Evolutionary conservation across 2,888 invertebrate genomes (phyloP).

Genomic region (Eristalis tenax): DNA sequence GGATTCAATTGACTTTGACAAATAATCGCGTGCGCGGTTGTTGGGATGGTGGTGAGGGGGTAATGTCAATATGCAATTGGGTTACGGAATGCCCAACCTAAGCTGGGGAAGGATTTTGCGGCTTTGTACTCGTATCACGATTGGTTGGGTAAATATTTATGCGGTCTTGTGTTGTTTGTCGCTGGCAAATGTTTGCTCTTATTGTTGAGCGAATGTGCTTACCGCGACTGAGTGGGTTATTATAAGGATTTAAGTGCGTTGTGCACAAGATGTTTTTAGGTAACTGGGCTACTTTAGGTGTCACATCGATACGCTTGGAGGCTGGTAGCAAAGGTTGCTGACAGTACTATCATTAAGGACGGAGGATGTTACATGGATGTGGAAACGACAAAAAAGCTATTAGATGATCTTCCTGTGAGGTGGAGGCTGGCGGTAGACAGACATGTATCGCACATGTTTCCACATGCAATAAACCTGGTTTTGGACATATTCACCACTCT

Average conservation of each 20-base stretch:
- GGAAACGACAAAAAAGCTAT: no score
- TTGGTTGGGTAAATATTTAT: slow-evolving; percentile 39
- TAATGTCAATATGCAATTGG: slow-evolving; percentile 32
- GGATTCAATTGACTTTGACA: slow-evolving; percentile 46
- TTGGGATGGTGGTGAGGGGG: neutral
- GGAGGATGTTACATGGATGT: no score
- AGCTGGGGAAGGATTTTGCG: slow-evolving; percentile 31
- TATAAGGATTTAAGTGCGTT: neutral
- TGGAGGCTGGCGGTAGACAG: no score
- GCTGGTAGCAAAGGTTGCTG: neutral
- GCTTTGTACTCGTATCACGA: slow-evolving; percentile 22
- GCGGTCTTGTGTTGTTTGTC: slow-evolving; percentile 22
- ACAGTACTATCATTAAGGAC: no score
- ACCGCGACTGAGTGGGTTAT: neutral
- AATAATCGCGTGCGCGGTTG: slow-evolving; percentile 17
- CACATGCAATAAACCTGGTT: no score
- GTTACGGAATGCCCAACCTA: slow-evolving; percentile 15
- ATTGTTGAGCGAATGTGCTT: slow-evolving; percentile 10
- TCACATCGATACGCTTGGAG: no score
- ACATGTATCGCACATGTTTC: no score
- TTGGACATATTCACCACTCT: no score
- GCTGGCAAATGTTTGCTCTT: slow-evolving; percentile 21
- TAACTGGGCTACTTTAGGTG: no score
- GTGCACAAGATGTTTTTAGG: neutral
- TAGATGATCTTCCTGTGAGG: no score